Conservation (phyloP, 2,113 vertebrate genomes). For the Myanophis thanlyinensis region DNA sequence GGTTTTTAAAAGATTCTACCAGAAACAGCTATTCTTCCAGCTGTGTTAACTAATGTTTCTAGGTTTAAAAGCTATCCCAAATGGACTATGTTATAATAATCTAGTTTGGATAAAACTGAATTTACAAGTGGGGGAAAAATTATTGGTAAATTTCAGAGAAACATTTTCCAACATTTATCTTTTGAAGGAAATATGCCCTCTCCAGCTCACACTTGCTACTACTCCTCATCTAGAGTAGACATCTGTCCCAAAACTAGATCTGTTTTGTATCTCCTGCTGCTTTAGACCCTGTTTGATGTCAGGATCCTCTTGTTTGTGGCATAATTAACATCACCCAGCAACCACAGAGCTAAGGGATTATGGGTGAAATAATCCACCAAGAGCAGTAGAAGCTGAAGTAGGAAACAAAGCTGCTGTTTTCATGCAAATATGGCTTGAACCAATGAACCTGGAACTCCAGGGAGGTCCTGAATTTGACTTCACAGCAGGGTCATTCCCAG, state of each 20-base stretch:
- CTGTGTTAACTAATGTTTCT: not conserved
- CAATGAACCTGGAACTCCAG: slow-evolving; percentile 6
- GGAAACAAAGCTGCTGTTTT: slow-evolving; percentile 24
- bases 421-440: slow-evolving; percentile 9
- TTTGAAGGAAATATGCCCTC: not conserved
- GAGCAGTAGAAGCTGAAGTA: slow-evolving; percentile 5
- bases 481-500: not conserved
- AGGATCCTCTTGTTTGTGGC: slow-evolving; percentile 6
- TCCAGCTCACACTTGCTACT: not conserved
- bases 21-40: not conserved
- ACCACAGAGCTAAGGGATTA: slow-evolving; percentile 22
- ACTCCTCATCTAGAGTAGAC: not conserved
- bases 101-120: not conserved
- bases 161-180: not conserved
- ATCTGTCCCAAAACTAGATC: slow-evolving; percentile 17
- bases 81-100: not conserved
- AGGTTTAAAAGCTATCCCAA: not conserved
- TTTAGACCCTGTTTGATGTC: slow-evolving; percentile 19
- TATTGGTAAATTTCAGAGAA: not conserved
- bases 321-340: slow-evolving; percentile 22
- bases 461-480: slow-evolving; percentile 14
- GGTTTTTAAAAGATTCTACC: not conserved
- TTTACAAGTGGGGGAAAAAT: not conserved
- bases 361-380: slow-evolving; percentile 25
- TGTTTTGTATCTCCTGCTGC: slow-evolving; percentile 16